These are phyloP conservation scores for Abramis brama DNA, from an alignment of 2,113 vertebrate species.

Conservation along the genomic window DNA sequence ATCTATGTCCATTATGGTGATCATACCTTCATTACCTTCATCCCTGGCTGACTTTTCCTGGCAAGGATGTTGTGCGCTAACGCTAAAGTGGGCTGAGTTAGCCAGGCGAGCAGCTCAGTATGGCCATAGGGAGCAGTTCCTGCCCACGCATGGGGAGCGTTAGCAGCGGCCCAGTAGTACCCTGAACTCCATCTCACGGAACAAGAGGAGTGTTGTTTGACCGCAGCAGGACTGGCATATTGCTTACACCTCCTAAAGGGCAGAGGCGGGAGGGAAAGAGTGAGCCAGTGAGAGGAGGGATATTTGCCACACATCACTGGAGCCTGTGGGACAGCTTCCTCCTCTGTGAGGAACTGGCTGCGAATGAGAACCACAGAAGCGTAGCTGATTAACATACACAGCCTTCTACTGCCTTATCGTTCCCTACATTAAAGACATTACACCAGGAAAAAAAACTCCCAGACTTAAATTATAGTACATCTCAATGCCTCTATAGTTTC, in stretches of 20 bases:
- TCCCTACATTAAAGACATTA: constrained; percentile 2
- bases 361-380: constrained; percentile 37
- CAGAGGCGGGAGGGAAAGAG: constrained; percentile 7
- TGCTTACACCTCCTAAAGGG: constrained; percentile 40
- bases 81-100: constrained; percentile 9
- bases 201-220: constrained; percentile 38
- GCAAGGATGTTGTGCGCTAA: not conserved
- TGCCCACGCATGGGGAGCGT: constrained; percentile 10
- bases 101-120: constrained; percentile 16
- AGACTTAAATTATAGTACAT: constrained; percentile 25
- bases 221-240: constrained; percentile 42
- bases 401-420: constrained; percentile 6
- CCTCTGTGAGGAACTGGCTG: constrained; percentile 31
- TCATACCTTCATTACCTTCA: constrained; percentile 32
- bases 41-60: constrained; percentile 30
- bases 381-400: constrained; percentile 36
- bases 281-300: constrained; percentile 22
- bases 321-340: constrained; percentile 31
- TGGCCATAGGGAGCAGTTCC: constrained; percentile 35
- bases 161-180: constrained; percentile 14
- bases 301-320: constrained; percentile 40
- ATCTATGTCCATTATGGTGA: constrained; percentile 9
- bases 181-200: constrained; percentile 31
- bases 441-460: not conserved
- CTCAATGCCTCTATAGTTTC: constrained; percentile 3